A percentile compares a stretch with the other conserved stretches of the same genome.
Evolutionary conservation across 2,113 vertebrate genomes (phyloP).

Genomic region (Campylomormyrus tamandua): DNA sequence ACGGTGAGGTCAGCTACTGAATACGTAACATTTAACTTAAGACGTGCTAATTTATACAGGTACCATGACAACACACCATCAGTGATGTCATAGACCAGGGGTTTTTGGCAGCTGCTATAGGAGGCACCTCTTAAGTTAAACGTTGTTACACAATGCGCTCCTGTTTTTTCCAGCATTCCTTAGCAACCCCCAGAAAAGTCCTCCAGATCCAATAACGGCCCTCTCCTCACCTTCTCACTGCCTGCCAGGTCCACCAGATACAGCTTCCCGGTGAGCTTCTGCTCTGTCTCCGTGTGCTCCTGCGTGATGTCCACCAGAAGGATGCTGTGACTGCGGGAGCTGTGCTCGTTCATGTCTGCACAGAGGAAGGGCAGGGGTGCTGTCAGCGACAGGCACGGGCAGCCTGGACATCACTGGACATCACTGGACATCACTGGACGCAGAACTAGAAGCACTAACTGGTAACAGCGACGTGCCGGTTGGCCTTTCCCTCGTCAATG

Average conservation of each 20-base stretch:
- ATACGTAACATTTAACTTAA: not conserved
- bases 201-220: not conserved
- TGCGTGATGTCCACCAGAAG: constrained; percentile 92
- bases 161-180: not conserved
- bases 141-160: not conserved
- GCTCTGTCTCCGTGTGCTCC: constrained; percentile 83
- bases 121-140: not conserved
- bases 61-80: not conserved
- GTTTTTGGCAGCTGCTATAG: not conserved
- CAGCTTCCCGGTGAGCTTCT: constrained; percentile 82
- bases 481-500: constrained; percentile 80
- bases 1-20: not conserved
- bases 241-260: constrained; percentile 86
- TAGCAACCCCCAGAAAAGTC: too few species aligned
- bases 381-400: not conserved
- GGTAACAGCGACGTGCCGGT: constrained; percentile 84
- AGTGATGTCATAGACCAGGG: not conserved
- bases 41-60: not conserved
- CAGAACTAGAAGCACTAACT: constrained; percentile 57
- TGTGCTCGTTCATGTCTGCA: constrained; percentile 88
- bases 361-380: constrained; percentile 2
- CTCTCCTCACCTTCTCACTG: constrained; percentile 73
- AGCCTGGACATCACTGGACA: not conserved
- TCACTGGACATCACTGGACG: not conserved
- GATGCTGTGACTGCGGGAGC: constrained; percentile 85